Conservation (phyloP, 2,888 invertebrate genomes). For the Leptinotarsa juncta region DNA sequence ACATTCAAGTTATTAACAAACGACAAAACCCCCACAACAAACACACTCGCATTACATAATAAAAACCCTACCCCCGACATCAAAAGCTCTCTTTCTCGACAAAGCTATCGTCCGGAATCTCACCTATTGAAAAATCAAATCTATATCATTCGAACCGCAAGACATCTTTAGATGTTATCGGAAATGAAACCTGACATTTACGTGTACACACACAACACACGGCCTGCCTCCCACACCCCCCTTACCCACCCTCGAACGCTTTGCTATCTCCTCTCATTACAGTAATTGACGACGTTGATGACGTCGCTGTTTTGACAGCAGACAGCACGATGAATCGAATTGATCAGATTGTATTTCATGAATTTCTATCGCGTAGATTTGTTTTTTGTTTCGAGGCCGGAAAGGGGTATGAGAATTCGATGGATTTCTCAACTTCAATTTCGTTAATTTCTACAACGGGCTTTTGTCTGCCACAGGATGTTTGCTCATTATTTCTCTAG, state of each 20-base stretch:
- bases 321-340: conserved; percentile 62
- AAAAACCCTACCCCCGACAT: conserved; percentile 25
- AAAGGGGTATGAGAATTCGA: conserved; percentile 30
- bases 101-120: conserved; percentile 50
- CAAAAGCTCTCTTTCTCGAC: conserved; percentile 35
- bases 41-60: conserved; percentile 24
- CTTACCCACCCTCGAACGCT: conserved; percentile 35
- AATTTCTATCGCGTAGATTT: conserved; percentile 55
- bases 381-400: conserved; percentile 47
- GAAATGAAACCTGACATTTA: conserved; percentile 63
- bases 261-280: conserved; percentile 63
- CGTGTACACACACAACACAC: conserved; percentile 49
- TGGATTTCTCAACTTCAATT: conserved; percentile 24
- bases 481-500: conserved; percentile 13
- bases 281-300: conserved; percentile 64
- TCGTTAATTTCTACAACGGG: neutral
- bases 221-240: conserved; percentile 23
- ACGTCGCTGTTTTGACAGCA: conserved; percentile 62
- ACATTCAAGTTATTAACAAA: conserved; percentile 19
- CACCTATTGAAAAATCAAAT: conserved; percentile 61
- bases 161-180: conserved; percentile 60
- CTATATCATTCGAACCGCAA: conserved; percentile 55
- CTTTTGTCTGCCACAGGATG: conserved; percentile 19
- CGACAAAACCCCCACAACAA: conserved; percentile 10
- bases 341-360: conserved; percentile 65